Evolutionary conservation across 2,888 invertebrate genomes (phyloP), one percentile per base, ranked within the genome.

Genomic region (Sipunculus nudus): DNA sequence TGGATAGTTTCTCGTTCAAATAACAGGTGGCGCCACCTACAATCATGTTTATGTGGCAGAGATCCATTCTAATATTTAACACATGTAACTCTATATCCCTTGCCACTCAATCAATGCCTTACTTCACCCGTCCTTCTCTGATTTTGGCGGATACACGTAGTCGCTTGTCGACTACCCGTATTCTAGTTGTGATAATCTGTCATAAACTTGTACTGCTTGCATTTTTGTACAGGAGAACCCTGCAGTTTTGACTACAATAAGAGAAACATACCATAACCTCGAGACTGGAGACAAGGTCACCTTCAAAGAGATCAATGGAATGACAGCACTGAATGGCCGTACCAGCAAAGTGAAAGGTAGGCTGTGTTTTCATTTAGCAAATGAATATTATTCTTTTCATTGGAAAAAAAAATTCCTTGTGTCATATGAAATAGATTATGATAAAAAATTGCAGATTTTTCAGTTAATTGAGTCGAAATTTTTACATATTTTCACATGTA

Each of bases 301-400:
- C 23, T 82, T 84, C 64, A 76, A 73, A 59, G 84, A 84, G 63
- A 70, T 84, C 16, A 65, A 66, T 13, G 82, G 83, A 29, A 82
- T 83, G 80, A 68, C 70, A 2, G 67, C 64, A 28, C 64, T 84
- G 5, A 83, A 84, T 68, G 76, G 76, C 10, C 66, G 63, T 25
- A 66, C 70, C 50, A 75, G 64, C 57, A 67, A 66, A 45, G 72
- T 83, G n/a, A 72, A 77, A 71, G 81, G 82, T 81, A 61, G 25
- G 47, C n/a, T n/a, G n/a, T 39, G 26, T 59, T 2, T 19, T 25
- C 16, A 28, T 10, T 35, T 50, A 10, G 1, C 4, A 19, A 13
- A 16, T 8, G 35, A 35, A 16, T 35, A 13, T 35, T 35, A 16
- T 8, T 35, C 16, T 16, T 35, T 8, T 16, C 35, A 35, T 16